These are phyloP conservation scores for Cerastis rubricosa DNA, from an alignment of 2,888 invertebrate species.

Conservation along the genomic window DNA sequence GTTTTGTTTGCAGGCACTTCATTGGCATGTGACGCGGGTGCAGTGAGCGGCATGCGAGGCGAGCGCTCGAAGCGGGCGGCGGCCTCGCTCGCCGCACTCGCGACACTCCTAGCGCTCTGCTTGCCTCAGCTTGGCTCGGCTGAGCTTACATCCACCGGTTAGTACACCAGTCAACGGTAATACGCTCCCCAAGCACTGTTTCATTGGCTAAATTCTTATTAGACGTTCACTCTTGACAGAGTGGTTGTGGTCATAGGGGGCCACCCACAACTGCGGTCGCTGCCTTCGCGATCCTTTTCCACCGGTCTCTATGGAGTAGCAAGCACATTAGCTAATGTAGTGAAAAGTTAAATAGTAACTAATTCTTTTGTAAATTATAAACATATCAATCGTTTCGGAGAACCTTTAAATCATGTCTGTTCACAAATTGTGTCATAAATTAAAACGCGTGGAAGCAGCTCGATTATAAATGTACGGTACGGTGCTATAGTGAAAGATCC, in stretches of 20 bases:
- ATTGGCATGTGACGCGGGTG: slow-evolving; percentile 87
- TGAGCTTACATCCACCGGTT: slow-evolving; percentile 66
- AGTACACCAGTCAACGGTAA: slow-evolving; percentile 9
- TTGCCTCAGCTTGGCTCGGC: slow-evolving; percentile 74
- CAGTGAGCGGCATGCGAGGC: slow-evolving; percentile 85
- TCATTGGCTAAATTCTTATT: neutral
- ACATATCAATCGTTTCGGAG: neutral
- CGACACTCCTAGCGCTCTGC: slow-evolving; percentile 80
- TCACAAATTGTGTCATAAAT: neutral
- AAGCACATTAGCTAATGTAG: neutral
- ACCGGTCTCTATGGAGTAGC: too few species aligned
- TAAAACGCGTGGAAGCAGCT: neutral
- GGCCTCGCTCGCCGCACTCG: slow-evolving; percentile 86
- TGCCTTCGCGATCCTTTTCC: too few species aligned
- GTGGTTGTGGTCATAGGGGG: too few species aligned
- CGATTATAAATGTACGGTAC: neutral
- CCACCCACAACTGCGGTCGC: too few species aligned
- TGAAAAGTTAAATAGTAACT: neutral
- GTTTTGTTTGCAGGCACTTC: slow-evolving; percentile 75
- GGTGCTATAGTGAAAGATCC: neutral
- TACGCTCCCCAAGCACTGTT: neutral
- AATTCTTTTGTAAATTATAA: neutral
- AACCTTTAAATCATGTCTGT: neutral
- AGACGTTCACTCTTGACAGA: too few species aligned
- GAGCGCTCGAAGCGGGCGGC: slow-evolving; percentile 83